Percentiles rank a stretch among this genome's conserved stretches.
Conservation (phyloP, 2,797 vertebrate species). For the Varecia variegata region DNA sequence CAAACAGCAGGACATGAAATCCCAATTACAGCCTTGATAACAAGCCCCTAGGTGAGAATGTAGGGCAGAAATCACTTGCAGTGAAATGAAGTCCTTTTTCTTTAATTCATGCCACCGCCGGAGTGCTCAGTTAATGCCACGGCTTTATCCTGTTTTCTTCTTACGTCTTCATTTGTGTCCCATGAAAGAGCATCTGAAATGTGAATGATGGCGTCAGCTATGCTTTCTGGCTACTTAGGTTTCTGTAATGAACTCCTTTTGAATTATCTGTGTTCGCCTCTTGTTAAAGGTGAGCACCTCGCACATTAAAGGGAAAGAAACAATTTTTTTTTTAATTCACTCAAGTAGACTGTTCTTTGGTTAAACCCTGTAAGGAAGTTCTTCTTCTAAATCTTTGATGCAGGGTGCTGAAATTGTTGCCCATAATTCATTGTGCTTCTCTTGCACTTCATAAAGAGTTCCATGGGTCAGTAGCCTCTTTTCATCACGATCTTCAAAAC, state of each 20-base stretch:
- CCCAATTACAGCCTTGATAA: neutral
- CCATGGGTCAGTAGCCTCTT: neutral
- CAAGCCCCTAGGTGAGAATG: neutral
- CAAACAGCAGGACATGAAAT: neutral
- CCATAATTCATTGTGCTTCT: neutral
- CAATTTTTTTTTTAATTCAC: neutral
- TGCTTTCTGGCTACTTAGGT: neutral
- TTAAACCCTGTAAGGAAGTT: neutral
- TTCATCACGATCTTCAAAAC: neutral
- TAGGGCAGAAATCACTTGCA: neutral
- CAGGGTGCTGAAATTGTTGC: neutral
- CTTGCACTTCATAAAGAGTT: too few relatives aligned
- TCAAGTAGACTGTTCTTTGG: neutral
- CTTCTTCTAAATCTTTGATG: neutral
- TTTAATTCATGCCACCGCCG: neutral
- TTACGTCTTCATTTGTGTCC: neutral
- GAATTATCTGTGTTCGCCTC: neutral
- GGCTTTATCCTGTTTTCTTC: neutral
- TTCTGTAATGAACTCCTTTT: neutral
- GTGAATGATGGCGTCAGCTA: too few relatives aligned
- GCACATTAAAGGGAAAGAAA: neutral
- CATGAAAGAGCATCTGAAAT: neutral
- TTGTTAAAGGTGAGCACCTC: neutral
- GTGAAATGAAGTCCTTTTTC: neutral
- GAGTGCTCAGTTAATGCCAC: neutral